These are phyloP conservation scores for Isurus oxyrinchus DNA, from an alignment of 2,113 vertebrate species.

Conservation along the genomic window DNA sequence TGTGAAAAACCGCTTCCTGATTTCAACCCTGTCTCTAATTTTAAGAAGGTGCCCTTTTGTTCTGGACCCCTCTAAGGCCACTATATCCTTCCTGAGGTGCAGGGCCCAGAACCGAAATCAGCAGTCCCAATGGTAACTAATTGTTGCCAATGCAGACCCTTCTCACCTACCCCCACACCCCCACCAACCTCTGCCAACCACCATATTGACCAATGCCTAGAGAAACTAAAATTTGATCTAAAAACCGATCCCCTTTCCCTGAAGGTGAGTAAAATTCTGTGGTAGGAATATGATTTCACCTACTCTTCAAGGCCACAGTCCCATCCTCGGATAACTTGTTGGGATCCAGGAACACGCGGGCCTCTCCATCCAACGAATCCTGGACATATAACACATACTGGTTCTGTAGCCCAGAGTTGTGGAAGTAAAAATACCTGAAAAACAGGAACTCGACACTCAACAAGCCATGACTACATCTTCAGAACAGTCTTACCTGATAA, in stretches of 20 bases:
- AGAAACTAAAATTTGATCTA: background rate
- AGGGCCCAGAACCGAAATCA: background rate
- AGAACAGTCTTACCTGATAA: background rate
- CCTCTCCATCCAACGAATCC: slow-evolving; percentile 52
- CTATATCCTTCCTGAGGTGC: background rate
- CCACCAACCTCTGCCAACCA: background rate
- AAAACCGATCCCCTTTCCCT: too few relatives aligned
- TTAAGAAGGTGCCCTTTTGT: background rate
- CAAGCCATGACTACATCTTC: background rate
- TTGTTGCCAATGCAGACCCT: background rate
- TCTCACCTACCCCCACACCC: background rate
- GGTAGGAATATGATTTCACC: background rate
- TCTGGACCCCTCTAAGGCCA: background rate
- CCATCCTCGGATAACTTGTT: slow-evolving; percentile 63
- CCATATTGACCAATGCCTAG: background rate
- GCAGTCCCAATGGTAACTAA: background rate
- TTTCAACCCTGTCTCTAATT: background rate
- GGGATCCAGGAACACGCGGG: slow-evolving; percentile 59
- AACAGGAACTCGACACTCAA: background rate
- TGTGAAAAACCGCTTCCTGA: background rate
- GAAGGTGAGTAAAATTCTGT: background rate
- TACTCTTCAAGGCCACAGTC: slow-evolving; percentile 61
- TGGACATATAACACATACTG: slow-evolving; percentile 61
- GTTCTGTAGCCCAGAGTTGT: slow-evolving; percentile 65
- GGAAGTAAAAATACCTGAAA: slow-evolving; percentile 62